These are phyloP conservation scores for Leontopithecus rosalia DNA, from an alignment of 2,797 vertebrate species.

Conservation along the genomic window DNA sequence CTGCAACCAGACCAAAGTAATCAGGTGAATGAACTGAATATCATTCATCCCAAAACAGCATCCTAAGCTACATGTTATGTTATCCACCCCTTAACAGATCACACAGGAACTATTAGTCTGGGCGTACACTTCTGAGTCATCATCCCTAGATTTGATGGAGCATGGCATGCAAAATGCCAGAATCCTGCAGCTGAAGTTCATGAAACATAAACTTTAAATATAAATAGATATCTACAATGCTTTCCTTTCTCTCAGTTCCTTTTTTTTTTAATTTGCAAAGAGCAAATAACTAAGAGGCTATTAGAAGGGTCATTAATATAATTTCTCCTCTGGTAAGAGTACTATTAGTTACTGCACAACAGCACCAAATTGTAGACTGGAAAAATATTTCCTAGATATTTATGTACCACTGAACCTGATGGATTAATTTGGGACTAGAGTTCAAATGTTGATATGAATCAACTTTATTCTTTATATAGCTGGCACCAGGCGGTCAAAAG, in stretches of 20 bases:
- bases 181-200: slow-evolving; percentile 75
- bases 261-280: slow-evolving; percentile 65
- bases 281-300: slow-evolving; percentile 72
- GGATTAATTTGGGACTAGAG: not conserved
- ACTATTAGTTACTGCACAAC: slow-evolving; percentile 62
- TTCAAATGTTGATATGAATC: not conserved
- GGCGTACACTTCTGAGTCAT: slow-evolving; percentile 47
- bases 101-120: slow-evolving; percentile 75
- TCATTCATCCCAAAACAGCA: slow-evolving; percentile 84
- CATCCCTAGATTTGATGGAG: slow-evolving; percentile 63
- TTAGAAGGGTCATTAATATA: slow-evolving; percentile 56
- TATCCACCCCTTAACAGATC: slow-evolving; percentile 79
- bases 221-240: slow-evolving; percentile 86
- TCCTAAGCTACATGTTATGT: slow-evolving; percentile 75
- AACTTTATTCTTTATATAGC: not conserved
- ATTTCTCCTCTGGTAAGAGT: slow-evolving; percentile 76
- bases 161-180: slow-evolving; percentile 67
- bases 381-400: slow-evolving; percentile 55
- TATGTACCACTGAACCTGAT: slow-evolving; percentile 59
- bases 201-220: slow-evolving; percentile 78
- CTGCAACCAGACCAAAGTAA: slow-evolving; percentile 92
- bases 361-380: slow-evolving; percentile 62
- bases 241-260: slow-evolving; percentile 67
- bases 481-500: slow-evolving; percentile 46
- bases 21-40: slow-evolving; percentile 83